Evolutionary conservation across 2,888 invertebrate species (phyloP).

Genomic region (Latheticus oryzae): DNA sequence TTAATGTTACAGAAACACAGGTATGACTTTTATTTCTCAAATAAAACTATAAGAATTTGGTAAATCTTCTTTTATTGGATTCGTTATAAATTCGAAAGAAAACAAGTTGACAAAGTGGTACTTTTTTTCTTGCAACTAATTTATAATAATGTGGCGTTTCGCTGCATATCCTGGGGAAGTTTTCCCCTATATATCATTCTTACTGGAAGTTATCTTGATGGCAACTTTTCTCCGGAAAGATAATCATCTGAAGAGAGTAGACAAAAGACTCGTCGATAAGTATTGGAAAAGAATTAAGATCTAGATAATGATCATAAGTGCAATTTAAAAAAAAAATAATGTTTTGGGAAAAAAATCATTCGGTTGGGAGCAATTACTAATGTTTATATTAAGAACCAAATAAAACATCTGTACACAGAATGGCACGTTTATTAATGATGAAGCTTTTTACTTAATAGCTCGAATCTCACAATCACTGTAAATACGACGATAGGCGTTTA

Average conservation of each 20-base stretch:
- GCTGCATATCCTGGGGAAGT: constrained; percentile 23
- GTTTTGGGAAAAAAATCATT: constrained; percentile 25
- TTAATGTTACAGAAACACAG: constrained; percentile 97
- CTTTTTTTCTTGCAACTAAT: constrained; percentile 20
- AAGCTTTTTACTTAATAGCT: constrained; percentile 58
- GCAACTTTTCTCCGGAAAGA: constrained; percentile 34
- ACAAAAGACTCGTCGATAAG: constrained; percentile 31
- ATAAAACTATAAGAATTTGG: no score
- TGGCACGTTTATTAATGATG: constrained; percentile 47
- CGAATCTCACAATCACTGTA: constrained; percentile 58
- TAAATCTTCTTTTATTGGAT: constrained; percentile 23
- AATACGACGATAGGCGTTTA: constrained; percentile 56
- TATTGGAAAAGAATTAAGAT: constrained; percentile 28
- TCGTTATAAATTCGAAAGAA: constrained; percentile 17
- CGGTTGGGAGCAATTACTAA: constrained; percentile 48
- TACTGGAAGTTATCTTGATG: constrained; percentile 28
- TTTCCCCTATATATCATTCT: constrained; percentile 31
- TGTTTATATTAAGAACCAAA: constrained; percentile 51
- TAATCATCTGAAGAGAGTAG: constrained; percentile 35
- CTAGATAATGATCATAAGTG: constrained; percentile 26
- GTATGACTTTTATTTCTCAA: constrained; percentile 67
- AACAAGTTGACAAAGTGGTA: constrained; percentile 35
- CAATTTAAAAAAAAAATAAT: constrained; percentile 18
- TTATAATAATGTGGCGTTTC: constrained; percentile 23
- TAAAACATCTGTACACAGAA: constrained; percentile 48